These are phyloP conservation scores for Megaleporinus macrocephalus DNA, from an alignment of 2,113 vertebrate species.

Conservation along the genomic window DNA sequence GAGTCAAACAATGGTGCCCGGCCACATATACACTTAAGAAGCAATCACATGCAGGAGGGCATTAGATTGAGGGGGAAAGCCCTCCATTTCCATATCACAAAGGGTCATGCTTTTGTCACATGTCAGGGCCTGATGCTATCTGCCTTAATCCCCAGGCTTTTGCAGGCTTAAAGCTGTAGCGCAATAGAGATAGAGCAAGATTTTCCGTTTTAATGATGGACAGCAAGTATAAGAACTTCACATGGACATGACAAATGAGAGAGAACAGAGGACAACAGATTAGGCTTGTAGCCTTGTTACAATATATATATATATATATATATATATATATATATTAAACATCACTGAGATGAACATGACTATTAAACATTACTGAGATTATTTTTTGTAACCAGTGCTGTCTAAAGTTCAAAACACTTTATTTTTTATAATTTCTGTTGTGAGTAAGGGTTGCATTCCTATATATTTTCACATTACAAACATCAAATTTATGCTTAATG, in stretches of 20 bases:
- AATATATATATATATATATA: no score
- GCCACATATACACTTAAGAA: background rate
- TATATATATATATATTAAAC: no score
- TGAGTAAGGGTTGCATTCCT: no score
- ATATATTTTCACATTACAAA: no score
- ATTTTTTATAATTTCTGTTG: no score
- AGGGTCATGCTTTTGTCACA: slow-evolving; percentile 27
- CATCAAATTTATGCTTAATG: no score
- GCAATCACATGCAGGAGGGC: background rate
- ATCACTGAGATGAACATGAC: no score
- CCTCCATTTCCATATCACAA: background rate
- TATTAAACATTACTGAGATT: no score
- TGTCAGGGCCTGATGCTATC: slow-evolving; percentile 33
- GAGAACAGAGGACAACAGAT: background rate
- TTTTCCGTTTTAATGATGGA: slow-evolving; percentile 15
- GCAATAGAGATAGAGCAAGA: background rate
- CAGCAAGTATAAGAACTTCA: background rate
- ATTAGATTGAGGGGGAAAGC: background rate
- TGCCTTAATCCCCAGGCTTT: slow-evolving; percentile 21
- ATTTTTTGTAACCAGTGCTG: no score
- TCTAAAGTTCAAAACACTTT: no score
- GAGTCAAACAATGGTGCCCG: background rate
- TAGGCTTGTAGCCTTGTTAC: no score
- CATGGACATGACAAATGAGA: background rate
- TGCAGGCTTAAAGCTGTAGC: slow-evolving; percentile 28